phyloP scores from a whole-genome alignment of 2,888 invertebrate species.

The Carpatolechia fugitivella region DNA sequence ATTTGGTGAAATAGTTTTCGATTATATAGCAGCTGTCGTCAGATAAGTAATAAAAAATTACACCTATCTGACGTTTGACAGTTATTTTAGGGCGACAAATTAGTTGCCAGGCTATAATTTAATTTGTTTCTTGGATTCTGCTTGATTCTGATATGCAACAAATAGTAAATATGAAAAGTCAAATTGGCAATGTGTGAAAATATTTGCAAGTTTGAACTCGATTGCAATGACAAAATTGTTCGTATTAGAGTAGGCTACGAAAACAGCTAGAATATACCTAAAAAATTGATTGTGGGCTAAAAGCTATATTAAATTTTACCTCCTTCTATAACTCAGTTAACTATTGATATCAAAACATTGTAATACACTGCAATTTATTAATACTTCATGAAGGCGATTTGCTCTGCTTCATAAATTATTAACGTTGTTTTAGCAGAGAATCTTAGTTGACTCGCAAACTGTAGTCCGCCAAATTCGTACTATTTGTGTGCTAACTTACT shows the following conservation, averaged over 20 bases:
- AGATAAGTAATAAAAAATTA: neutral
- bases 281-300: neutral
- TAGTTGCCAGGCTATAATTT: neutral
- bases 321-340: too few relatives aligned
- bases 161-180: neutral
- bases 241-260: too few relatives aligned
- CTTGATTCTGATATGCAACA: neutral
- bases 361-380: too few relatives aligned
- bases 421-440: constrained; percentile 1
- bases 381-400: neutral
- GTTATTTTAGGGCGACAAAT: neutral
- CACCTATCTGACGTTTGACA: neutral
- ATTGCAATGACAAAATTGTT: too few relatives aligned
- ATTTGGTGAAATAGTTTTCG: neutral
- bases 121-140: constrained; percentile 1
- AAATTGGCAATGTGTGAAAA: neutral
- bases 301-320: too few relatives aligned
- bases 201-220: too few relatives aligned
- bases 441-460: too few relatives aligned
- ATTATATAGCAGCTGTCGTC: neutral
- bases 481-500: too few relatives aligned
- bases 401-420: constrained; percentile 1
- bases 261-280: too few relatives aligned
- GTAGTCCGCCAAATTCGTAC: too few relatives aligned
- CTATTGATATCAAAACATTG: too few relatives aligned